These are phyloP conservation scores for Hippoglossus stenolepis DNA, from an alignment of 2,113 vertebrate genomes.

Conservation along the genomic window DNA sequence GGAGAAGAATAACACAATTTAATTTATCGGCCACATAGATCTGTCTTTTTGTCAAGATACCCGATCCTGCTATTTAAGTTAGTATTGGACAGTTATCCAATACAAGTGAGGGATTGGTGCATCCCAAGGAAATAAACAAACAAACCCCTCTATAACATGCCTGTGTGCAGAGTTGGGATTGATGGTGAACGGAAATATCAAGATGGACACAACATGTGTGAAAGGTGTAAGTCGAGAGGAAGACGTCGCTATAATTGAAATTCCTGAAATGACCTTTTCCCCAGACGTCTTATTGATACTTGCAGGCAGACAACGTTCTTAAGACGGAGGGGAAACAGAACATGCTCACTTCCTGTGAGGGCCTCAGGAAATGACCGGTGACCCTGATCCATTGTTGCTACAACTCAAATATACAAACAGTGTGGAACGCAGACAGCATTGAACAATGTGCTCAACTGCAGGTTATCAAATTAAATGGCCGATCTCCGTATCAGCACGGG, in stretches of 20 bases:
- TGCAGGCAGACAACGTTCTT: constrained; percentile 10
- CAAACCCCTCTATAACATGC: background rate
- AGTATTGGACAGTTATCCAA: background rate
- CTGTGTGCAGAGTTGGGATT: background rate
- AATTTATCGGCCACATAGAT: background rate
- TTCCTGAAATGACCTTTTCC: constrained; percentile 10
- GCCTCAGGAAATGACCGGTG: constrained; percentile 47
- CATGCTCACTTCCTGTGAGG: constrained; percentile 48
- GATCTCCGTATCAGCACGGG: background rate
- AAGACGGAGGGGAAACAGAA: constrained; percentile 56
- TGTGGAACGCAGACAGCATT: background rate
- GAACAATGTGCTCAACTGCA: constrained; percentile 11
- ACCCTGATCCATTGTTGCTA: constrained; percentile 54
- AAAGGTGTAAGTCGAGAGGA: constrained; percentile 24
- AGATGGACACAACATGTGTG: constrained; percentile 43
- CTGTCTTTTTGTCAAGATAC: background rate
- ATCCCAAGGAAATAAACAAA: background rate
- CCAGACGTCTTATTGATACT: constrained; percentile 22
- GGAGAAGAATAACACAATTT: background rate
- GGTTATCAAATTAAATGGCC: constrained; percentile 9
- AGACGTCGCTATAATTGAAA: constrained; percentile 8
- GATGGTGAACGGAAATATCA: background rate
- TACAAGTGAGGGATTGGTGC: background rate
- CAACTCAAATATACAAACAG: constrained; percentile 37
- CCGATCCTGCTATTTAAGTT: background rate